Evolutionary conservation across 64 coral and sea anemone genomes (phyloP), one percentile per base, ranked within the genome.

Genomic region (Stichodactyla mertensii): DNA sequence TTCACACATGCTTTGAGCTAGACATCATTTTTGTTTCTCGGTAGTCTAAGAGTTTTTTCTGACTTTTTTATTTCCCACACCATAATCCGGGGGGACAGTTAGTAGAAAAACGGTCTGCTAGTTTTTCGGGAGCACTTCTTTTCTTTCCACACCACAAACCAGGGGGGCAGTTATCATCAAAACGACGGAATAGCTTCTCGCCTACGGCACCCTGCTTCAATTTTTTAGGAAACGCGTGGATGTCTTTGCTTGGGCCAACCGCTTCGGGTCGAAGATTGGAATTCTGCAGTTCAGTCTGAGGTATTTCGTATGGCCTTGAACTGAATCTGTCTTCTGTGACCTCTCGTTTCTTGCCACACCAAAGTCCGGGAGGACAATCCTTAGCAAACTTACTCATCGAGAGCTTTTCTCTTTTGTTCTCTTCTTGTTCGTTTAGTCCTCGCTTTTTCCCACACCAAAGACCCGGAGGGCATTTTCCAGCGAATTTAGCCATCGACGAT

Each of bases 61-160:
- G 69, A 6, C 18, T 31, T 13, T 85, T 57, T n/a, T 83, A 87
- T 57, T 87, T 85, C 1, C 83, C 83, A 27, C 90, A 92, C 90
- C 90, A 92, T 51, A 92, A 61, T 58, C 90, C 90, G 60, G 90
- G 90, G 27, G 90, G 90, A 82, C 90, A 92, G 10, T 61, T 79
- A 9, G 80, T 92, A 62, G 83, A 85, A 85, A 82, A 87, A 2
- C 78, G 36, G 9, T 19, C 26, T 15, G 15, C 77, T 81, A 81
- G 12, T 80, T 91, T 54, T 20, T 59, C 13, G 51, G 89, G 54
- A 1, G 64, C 4, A 51, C 57, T 80, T 57, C 90, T 64, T 61
- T 91, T 91, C 61, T 91, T 91, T n/a, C 90, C 90, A 51, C 90
- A 91, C 90, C 90, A 91, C 57, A 91, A 51, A 10, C 90, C 90